Evolutionary conservation across 2,113 vertebrate genomes (phyloP).

Genomic region (Accipiter cooperii): DNA sequence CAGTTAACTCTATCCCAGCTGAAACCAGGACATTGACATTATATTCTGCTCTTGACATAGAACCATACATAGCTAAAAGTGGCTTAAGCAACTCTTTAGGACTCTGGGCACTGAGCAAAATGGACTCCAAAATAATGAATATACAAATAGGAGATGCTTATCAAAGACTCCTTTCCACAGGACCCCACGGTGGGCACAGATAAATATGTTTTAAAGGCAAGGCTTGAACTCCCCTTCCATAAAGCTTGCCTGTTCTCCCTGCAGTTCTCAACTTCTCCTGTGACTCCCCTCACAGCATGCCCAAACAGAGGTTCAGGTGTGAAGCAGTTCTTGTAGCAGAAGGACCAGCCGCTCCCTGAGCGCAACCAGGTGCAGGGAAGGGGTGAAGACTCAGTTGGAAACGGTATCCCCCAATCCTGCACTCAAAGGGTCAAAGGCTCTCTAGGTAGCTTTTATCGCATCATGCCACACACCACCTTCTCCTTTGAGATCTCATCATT

Average conservation of each 20-base stretch:
- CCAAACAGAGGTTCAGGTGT: too few species aligned
- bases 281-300: too few species aligned
- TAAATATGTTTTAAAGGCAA: neutral
- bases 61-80: neutral
- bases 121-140: neutral
- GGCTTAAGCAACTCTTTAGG: neutral
- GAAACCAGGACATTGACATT: neutral
- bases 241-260: neutral
- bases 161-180: neutral
- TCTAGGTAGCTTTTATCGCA: fast-evolving
- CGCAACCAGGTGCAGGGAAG: neutral
- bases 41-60: neutral
- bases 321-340: neutral
- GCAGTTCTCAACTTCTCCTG: neutral
- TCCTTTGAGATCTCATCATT: neutral
- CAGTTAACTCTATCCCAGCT: too few species aligned
- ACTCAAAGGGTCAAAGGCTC: neutral
- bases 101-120: neutral
- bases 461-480: neutral
- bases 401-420: neutral
- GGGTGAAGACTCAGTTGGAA: neutral
- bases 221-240: neutral
- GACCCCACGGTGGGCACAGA: neutral
- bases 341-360: neutral
- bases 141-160: neutral